Base-by-base conservation (phyloP, 2,888 invertebrate species). In the Oscheius sp. region DNA sequence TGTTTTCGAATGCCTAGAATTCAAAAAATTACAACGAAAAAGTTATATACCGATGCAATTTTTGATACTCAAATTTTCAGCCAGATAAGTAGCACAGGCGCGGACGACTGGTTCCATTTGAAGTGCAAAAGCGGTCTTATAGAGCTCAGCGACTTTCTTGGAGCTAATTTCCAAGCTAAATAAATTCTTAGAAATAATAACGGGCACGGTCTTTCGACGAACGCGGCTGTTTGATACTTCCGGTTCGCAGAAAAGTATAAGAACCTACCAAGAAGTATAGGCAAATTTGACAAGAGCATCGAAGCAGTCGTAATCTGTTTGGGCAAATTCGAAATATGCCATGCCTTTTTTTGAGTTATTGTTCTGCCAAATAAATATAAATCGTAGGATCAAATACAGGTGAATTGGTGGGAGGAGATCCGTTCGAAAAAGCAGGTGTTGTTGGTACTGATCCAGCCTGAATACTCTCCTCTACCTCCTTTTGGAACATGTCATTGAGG, bases 211-310 rank as follows among this genome's bases (percentile, higher is more conserved):
- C n/a, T n/a, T n/a, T n/a, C n/a, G n/a, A n/a, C n/a, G 12, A 38
- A 38, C 12, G 38, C 12, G 12, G 12, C 14, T 14, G 12, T 14
- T 38, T 38, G 14, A 38, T 12, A 12, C 38, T 12, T 14, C 38
- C 14, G 14, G 14, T 14, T 12, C 38, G 12, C 38, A 28, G 5
- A 51, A 14, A 26, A 20, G 51, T 20, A 54, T 54, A 56, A 33
- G 45, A 51, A 73, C 86, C 74, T 84, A 90, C 87, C 90, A 90
- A 30, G 92, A 91, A 17, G 93, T 93, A 88, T 94, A 94, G 54
- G 92, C 92, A 88, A 91, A 94, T 86, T 93, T 91, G 51, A 94
- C 90, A 49, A 94, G 89, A 73, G 91, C 90, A 79, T 91, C 91
- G 84, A 94, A 89, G 54, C 92, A 91, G 50, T 89, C 90, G 80